Evolutionary conservation across 1,140 invertebrate species (phyloP).

Genomic region (Caerostris extrusa): DNA sequence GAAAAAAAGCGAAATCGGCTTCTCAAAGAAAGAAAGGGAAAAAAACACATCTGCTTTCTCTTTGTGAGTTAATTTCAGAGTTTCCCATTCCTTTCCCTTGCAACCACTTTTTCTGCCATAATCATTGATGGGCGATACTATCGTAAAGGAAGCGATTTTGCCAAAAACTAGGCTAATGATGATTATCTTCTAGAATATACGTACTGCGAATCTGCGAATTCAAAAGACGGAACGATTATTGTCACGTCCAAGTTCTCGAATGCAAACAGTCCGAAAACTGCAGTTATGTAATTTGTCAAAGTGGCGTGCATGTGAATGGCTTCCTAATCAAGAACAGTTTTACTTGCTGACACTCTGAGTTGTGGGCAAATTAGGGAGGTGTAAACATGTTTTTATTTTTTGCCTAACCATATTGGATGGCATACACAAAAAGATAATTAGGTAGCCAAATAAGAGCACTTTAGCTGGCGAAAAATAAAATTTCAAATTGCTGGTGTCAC

Average conservation of each 20-base stretch:
- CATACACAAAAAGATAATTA: not conserved
- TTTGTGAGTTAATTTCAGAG: not conserved
- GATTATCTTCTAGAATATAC: not conserved
- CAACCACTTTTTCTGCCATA: not conserved
- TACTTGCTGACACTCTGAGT: not conserved
- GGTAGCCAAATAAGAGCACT: not conserved
- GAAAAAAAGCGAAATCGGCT: not conserved
- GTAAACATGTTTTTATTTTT: not conserved
- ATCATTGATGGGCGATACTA: not conserved
- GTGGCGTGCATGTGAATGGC: not conserved
- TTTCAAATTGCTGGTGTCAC: no score
- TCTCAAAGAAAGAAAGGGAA: not conserved
- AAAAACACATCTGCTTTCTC: not conserved
- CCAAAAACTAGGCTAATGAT: constrained; percentile 21
- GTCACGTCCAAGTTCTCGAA: constrained; percentile 45
- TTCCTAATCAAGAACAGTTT: not conserved
- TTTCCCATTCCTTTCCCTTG: not conserved
- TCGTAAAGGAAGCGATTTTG: constrained; percentile 51
- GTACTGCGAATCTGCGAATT: not conserved
- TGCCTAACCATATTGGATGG: not conserved
- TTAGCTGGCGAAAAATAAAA: not conserved
- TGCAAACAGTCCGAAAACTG: constrained; percentile 64
- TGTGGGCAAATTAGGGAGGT: not conserved
- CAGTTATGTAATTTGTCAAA: constrained; percentile 20
- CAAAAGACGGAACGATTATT: not conserved